A percentile compares a stretch with the other conserved stretches of the same genome.
These are phyloP conservation scores for Rhabdornis inornatus DNA, from an alignment of 2,113 vertebrate species.

Conservation along the genomic window DNA sequence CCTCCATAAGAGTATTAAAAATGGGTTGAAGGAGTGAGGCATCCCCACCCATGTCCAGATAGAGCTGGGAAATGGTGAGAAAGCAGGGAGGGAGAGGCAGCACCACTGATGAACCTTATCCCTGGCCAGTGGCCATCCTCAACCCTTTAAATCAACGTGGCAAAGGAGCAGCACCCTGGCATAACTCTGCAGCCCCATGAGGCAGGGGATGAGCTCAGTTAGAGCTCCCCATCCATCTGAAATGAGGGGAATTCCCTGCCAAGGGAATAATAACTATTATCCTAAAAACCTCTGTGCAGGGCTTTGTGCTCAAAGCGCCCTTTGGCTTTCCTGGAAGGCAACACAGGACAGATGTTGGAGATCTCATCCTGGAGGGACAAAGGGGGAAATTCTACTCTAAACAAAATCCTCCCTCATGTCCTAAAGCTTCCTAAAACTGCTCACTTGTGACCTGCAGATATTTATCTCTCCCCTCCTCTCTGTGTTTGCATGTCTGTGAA, in stretches of 20 bases:
- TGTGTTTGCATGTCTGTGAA: not conserved
- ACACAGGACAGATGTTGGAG: not conserved
- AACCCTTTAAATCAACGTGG: accelerated
- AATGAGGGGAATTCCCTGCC: not conserved
- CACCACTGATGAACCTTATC: not conserved
- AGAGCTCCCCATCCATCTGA: accelerated
- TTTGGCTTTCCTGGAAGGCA: not conserved
- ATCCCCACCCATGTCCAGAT: not conserved
- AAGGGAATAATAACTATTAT: no score
- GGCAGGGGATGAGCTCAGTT: not conserved
- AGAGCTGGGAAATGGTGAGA: not conserved
- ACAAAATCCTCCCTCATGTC: not conserved
- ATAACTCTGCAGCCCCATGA: not conserved
- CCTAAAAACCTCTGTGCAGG: not conserved
- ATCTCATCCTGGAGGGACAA: not conserved
- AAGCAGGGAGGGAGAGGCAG: not conserved
- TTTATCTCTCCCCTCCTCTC: not conserved
- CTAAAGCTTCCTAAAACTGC: conserved; percentile 17
- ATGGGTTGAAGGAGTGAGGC: not conserved
- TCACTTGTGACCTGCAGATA: not conserved
- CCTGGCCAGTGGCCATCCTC: not conserved
- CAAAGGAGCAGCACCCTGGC: not conserved
- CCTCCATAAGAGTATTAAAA: not conserved
- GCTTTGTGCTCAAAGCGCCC: accelerated
- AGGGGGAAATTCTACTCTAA: not conserved